Evolutionary conservation across 37 sponge, comb jelly and placozoan species (phyloP).

Genomic region (Hexactinellida sp.): DNA sequence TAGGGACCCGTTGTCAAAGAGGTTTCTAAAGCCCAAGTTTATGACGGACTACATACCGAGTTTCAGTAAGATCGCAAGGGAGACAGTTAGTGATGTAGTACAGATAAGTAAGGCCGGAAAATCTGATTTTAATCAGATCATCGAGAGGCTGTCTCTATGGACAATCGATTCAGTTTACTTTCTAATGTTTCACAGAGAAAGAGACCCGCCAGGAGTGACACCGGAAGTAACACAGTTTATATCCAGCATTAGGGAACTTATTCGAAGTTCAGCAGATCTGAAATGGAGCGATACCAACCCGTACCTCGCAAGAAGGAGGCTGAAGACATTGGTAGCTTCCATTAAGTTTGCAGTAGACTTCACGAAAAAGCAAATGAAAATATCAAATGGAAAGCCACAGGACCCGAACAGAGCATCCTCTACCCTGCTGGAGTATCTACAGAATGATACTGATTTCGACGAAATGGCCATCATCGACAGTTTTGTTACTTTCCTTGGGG

Average conservation of each 20-base stretch:
- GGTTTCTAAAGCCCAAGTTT: background rate
- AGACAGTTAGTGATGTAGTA: background rate
- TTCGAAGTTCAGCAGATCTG: background rate
- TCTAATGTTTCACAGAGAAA: background rate
- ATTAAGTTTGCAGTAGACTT: background rate
- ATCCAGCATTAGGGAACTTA: background rate
- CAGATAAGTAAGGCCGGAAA: background rate
- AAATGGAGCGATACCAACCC: background rate
- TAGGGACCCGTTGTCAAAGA: background rate
- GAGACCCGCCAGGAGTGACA: background rate
- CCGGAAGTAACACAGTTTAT: background rate
- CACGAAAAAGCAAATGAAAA: background rate
- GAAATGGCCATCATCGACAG: background rate
- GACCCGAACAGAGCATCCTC: background rate
- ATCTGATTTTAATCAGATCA: background rate
- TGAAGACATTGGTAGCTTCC: background rate
- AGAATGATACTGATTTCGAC: background rate
- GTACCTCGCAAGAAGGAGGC: background rate
- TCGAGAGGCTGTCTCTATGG: background rate
- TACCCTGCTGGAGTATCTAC: background rate
- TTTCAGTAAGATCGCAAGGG: background rate
- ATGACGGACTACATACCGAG: background rate
- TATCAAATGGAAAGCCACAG: background rate
- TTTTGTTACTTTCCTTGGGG: background rate
- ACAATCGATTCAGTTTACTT: background rate